Percentiles rank a stretch among this genome's conserved stretches.
These are phyloP conservation scores for Armadillidium nasatum DNA, from an alignment of 1,140 invertebrate species.

Conservation along the genomic window DNA sequence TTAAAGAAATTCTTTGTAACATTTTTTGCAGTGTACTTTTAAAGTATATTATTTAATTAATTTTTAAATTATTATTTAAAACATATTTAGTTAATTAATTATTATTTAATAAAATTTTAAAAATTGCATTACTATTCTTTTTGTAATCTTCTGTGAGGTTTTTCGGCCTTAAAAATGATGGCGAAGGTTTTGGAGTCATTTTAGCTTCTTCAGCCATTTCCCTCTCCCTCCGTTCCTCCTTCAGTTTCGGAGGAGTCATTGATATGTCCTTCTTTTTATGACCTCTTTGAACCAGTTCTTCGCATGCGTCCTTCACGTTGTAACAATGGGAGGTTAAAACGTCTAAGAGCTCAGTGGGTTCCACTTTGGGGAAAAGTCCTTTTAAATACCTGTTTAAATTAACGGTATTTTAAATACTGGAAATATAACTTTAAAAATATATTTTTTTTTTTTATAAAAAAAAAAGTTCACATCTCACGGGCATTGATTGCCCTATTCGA, in stretches of 20 bases:
- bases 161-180: constrained; percentile 49
- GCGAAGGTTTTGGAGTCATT: constrained; percentile 46
- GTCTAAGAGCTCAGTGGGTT: constrained; percentile 80
- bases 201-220: constrained; percentile 49
- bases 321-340: constrained; percentile 76
- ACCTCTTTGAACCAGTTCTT: constrained; percentile 69
- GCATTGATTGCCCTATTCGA: too few species aligned
- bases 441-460: constrained; percentile 5
- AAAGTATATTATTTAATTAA: too few species aligned
- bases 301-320: constrained; percentile 78
- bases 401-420: constrained; percentile 20
- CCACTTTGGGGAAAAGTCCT: constrained; percentile 82
- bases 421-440: constrained; percentile 12
- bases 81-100: not conserved
- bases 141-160: constrained; percentile 65
- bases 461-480: too few species aligned
- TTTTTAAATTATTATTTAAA: too few species aligned
- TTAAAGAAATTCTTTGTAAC: too few species aligned
- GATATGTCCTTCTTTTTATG: constrained; percentile 68
- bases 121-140: constrained; percentile 56
- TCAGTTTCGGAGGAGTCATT: constrained; percentile 47
- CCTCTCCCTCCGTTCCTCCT: constrained; percentile 52
- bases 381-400: constrained; percentile 71
- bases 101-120: not conserved
- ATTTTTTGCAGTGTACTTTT: too few species aligned